phyloP scores from a whole-genome alignment of 2,888 invertebrate species.

The Drosophila nigritarsus region DNA sequence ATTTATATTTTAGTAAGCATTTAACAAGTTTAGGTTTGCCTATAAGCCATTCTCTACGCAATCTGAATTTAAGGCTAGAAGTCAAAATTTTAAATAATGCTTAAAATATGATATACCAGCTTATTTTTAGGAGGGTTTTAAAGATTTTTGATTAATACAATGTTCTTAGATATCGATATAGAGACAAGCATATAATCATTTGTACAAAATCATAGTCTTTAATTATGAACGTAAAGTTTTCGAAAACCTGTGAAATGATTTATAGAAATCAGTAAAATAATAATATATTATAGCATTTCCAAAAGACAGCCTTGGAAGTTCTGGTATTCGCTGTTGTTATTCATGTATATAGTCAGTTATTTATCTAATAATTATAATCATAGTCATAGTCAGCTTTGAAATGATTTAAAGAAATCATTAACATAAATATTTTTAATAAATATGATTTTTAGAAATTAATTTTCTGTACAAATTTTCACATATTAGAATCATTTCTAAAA shows the following conservation, averaged over 20 bases:
- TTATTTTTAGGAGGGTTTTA: neutral
- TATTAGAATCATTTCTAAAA: neutral
- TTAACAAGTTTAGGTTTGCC: neutral
- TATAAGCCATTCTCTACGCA: neutral
- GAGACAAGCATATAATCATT: neutral
- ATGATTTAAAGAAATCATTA: neutral
- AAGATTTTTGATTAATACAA: neutral
- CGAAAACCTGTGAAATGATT: neutral
- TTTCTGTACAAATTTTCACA: neutral
- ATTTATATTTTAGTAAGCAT: neutral
- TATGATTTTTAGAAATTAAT: neutral
- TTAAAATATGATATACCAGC: neutral
- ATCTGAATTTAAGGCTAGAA: neutral
- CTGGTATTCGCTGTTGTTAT: neutral
- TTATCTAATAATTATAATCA: neutral
- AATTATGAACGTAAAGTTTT: no score
- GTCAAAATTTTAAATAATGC: rapidly evolving
- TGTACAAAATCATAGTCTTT: neutral
- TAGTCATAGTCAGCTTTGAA: neutral
- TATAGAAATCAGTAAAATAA: neutral
- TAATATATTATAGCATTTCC: neutral
- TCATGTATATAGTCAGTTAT: neutral
- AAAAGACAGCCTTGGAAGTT: neutral
- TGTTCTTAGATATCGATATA: neutral
- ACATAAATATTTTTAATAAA: neutral